Percentiles rank a stretch among this genome's conserved stretches.
These are phyloP conservation scores for Columba livia DNA, from an alignment of 2,113 vertebrate genomes.

Conservation along the genomic window DNA sequence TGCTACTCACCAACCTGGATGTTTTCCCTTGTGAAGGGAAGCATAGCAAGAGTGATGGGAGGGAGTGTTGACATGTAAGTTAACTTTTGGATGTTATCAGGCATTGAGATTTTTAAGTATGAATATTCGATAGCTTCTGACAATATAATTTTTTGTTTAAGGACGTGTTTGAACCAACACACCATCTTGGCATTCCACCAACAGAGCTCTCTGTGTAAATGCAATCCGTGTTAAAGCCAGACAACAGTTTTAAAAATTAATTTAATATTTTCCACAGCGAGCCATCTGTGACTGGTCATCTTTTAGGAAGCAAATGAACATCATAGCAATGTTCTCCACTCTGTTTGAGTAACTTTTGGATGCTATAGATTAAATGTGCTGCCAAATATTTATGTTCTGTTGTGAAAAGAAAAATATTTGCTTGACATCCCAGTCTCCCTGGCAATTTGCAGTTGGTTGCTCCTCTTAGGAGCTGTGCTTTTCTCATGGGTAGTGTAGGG, in stretches of 20 bases:
- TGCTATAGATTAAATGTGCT: conserved; percentile 37
- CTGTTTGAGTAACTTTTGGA: conserved; percentile 53
- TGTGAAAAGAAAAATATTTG: conserved; percentile 68
- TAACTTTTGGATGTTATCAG: conserved; percentile 20
- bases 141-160: conserved; percentile 44
- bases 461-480: conserved; percentile 25
- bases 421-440: conserved; percentile 39
- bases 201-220: conserved; percentile 51
- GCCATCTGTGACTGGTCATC: conserved; percentile 69
- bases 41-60: not conserved
- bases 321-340: not conserved
- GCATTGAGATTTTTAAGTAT: conserved; percentile 22
- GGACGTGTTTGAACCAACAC: conserved; percentile 1
- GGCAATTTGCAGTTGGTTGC: not conserved
- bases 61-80: conserved; percentile 19
- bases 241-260: conserved; percentile 41
- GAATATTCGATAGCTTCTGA: conserved; percentile 41
- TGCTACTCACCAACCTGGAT: not conserved
- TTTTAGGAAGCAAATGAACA: conserved; percentile 55
- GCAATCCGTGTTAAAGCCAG: conserved; percentile 51
- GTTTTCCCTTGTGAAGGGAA: not conserved
- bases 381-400: conserved; percentile 68
- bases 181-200: conserved; percentile 25
- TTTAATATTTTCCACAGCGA: conserved; percentile 62
- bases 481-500: not conserved